phyloP scores from a whole-genome alignment of 2,113 vertebrate genomes.

The Oplegnathus fasciatus region DNA sequence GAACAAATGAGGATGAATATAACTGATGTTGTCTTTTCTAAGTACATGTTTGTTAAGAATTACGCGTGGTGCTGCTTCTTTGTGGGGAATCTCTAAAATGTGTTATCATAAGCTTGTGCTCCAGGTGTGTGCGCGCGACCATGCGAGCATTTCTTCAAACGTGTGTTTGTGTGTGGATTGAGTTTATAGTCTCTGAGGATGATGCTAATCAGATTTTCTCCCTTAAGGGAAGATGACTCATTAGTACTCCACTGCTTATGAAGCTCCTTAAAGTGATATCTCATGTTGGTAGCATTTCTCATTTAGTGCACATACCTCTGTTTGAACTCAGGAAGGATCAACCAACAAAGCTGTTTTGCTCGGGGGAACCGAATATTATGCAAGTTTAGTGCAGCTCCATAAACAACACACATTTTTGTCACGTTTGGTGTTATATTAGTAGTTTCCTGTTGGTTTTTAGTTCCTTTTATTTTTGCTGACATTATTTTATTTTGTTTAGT shows the following conservation, averaged over 20 bases:
- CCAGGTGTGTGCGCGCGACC: slow-evolving; percentile 29
- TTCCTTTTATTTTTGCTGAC: not conserved
- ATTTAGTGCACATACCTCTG: slow-evolving; percentile 16
- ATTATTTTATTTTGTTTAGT: not conserved
- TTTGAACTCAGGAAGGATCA: slow-evolving; percentile 27
- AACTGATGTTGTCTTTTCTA: slow-evolving; percentile 9
- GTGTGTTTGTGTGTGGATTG: slow-evolving; percentile 49
- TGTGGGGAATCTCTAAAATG: slow-evolving; percentile 9
- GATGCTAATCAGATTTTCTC: slow-evolving; percentile 70
- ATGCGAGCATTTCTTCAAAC: slow-evolving; percentile 41
- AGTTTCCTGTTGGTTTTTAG: not conserved
- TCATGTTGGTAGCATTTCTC: slow-evolving; percentile 28
- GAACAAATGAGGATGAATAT: not conserved
- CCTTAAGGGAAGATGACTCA: slow-evolving; percentile 70
- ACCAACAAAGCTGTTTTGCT: not conserved
- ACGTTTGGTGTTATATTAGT: not conserved
- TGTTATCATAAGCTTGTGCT: slow-evolving; percentile 15
- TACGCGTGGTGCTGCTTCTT: not conserved
- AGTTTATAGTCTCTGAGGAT: slow-evolving; percentile 64
- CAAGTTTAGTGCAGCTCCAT: not conserved
- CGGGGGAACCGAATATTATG: not conserved
- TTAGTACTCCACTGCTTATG: slow-evolving; percentile 53
- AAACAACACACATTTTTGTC: not conserved
- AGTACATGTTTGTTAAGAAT: not conserved
- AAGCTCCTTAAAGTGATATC: slow-evolving; percentile 64